A percentile compares a stretch with the other conserved stretches of the same genome.
Evolutionary conservation across 2,888 invertebrate species (phyloP).

Genomic region (Bombylius major): DNA sequence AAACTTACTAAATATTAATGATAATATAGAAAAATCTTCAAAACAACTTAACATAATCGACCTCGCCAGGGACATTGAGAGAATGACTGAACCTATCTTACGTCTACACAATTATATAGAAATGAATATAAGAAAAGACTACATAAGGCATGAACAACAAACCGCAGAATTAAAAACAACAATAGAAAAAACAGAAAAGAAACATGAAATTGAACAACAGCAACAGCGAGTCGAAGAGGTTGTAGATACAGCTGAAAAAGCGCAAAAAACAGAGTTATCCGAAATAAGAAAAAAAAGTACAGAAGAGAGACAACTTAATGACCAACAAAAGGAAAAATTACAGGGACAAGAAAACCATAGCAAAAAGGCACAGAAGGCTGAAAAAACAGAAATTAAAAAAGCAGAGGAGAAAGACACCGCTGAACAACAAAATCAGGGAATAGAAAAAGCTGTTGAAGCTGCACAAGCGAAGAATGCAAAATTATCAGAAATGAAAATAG

Average conservation of each 20-base stretch:
- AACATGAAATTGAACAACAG: too few species aligned
- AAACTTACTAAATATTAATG: conserved; percentile 10
- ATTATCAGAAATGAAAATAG: not conserved
- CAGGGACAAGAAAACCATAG: conserved; percentile 7
- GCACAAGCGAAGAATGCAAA: not conserved
- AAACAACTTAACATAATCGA: not conserved
- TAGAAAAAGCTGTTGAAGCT: not conserved
- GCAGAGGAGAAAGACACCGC: too few species aligned
- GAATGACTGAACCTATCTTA: too few species aligned
- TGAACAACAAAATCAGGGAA: too few species aligned
- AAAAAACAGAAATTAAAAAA: not conserved
- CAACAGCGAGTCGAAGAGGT: not conserved
- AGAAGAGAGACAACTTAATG: not conserved
- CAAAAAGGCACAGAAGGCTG: not conserved
- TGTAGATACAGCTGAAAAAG: not conserved
- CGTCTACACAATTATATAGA: too few species aligned
- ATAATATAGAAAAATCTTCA: conserved; percentile 10
- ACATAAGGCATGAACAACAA: too few species aligned
- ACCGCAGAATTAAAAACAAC: too few species aligned
- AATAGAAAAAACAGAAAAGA: too few species aligned
- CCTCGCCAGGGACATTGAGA: too few species aligned
- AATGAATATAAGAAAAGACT: too few species aligned
- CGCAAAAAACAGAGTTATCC: not conserved
- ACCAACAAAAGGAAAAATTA: not conserved
- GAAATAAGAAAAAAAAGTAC: not conserved